phyloP scores from a whole-genome alignment of 2,113 vertebrate species.

The Corvus moneduloides region DNA sequence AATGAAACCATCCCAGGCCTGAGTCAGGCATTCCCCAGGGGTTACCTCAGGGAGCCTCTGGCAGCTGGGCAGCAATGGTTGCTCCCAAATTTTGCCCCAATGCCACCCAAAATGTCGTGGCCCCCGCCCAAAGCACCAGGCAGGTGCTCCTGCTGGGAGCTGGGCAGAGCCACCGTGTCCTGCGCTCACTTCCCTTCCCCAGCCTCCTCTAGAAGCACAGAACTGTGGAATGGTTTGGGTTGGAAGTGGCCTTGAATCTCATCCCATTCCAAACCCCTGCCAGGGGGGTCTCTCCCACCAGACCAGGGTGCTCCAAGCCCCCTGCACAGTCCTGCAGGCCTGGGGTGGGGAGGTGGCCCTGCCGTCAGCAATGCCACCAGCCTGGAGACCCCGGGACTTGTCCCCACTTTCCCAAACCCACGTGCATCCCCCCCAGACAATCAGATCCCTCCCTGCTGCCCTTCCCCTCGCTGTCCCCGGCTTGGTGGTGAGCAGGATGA shows the following conservation, averaged over 20 bases:
- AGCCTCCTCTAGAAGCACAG: background rate
- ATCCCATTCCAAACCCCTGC: background rate
- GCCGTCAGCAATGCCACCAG: background rate
- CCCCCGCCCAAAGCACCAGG: accelerated
- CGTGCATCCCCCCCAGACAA: accelerated
- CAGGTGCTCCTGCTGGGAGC: background rate
- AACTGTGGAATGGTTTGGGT: background rate
- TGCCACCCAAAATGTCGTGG: background rate
- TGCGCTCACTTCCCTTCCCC: accelerated
- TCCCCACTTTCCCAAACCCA: background rate
- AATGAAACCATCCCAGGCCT: background rate
- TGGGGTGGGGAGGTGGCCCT: accelerated
- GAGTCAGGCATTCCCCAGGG: accelerated
- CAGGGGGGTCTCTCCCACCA: background rate
- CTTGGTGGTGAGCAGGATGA: accelerated
- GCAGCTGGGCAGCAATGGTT: accelerated
- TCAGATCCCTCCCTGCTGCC: background rate
- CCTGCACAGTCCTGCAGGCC: background rate
- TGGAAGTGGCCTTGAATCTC: background rate
- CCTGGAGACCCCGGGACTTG: background rate
- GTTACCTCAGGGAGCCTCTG: background rate
- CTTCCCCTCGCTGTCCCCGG: background rate
- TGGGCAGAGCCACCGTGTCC: background rate
- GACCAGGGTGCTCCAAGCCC: background rate
- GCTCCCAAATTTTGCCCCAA: background rate